These are phyloP conservation scores for Eugnorisma glareosa DNA, from an alignment of 2,888 invertebrate genomes.

Conservation along the genomic window DNA sequence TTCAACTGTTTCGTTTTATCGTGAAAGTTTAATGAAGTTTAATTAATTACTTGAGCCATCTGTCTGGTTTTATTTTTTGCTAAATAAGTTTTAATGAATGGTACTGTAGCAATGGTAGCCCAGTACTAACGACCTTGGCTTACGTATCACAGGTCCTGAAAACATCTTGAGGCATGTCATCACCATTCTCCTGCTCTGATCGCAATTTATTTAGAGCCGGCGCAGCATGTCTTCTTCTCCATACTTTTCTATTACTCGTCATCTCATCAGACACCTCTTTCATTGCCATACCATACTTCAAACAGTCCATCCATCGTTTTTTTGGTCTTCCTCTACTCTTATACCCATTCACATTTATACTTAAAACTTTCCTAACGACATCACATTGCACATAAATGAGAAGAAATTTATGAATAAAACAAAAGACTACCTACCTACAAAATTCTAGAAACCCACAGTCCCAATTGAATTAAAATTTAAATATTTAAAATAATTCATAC, in stretches of 20 bases:
- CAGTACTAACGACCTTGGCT: background rate
- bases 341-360: too few species aligned
- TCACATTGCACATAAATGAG: too few species aligned
- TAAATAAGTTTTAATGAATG: conserved; percentile 2
- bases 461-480: background rate
- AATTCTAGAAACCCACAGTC: background rate
- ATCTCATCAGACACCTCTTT: too few species aligned
- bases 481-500: background rate
- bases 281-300: too few species aligned
- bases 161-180: background rate
- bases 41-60: conserved; percentile 1
- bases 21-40: conserved; percentile 20
- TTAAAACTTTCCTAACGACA: too few species aligned
- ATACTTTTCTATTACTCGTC: too few species aligned
- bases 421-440: background rate
- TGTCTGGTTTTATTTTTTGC: background rate
- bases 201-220: too few species aligned
- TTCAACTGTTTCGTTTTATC: conserved; percentile 1
- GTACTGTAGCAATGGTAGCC: background rate
- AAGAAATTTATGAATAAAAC: too few species aligned
- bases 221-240: too few species aligned
- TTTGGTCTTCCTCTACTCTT: too few species aligned
- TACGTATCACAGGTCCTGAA: background rate
- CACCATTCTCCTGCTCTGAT: too few species aligned
- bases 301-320: too few species aligned